Percentiles rank a stretch among this genome's conserved stretches.
These are phyloP conservation scores for Diploptera punctata DNA, from an alignment of 2,888 invertebrate genomes.

Conservation along the genomic window DNA sequence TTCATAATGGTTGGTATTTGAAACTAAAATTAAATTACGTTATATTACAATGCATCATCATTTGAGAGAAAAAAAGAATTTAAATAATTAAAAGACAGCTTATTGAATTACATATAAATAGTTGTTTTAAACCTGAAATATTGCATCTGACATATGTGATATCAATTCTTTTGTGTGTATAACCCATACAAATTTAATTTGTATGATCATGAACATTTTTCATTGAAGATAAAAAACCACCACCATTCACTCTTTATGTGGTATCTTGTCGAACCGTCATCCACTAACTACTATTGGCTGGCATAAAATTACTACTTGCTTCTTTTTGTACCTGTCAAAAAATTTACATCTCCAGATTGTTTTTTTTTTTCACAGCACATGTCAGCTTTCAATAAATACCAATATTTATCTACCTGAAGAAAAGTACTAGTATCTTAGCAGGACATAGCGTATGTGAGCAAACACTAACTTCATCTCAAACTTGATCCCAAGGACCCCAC, in stretches of 20 bases:
- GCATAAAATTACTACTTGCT: neutral
- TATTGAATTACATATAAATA: neutral
- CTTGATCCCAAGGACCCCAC: neutral
- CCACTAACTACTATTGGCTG: neutral
- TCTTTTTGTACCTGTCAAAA: neutral
- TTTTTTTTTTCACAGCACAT: neutral
- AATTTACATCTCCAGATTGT: neutral
- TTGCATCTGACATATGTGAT: neutral
- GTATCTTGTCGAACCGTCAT: neutral
- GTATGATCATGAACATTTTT: neutral
- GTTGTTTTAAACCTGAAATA: slow-evolving; percentile 1
- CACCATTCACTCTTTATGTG: neutral
- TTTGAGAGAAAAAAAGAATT: too few relatives aligned
- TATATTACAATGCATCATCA: too few relatives aligned
- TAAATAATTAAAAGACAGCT: neutral
- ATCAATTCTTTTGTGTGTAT: too few relatives aligned
- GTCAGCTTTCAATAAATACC: neutral
- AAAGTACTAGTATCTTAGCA: too few relatives aligned
- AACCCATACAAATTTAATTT: too few relatives aligned
- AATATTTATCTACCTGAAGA: too few relatives aligned
- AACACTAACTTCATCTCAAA: neutral
- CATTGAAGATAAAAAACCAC: neutral
- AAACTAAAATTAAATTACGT: too few relatives aligned
- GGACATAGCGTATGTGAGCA: neutral
- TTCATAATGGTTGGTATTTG: too few relatives aligned